Base-by-base conservation (phyloP, 2,797 vertebrate genomes). In the Hoplostethus mediterraneus region DNA sequence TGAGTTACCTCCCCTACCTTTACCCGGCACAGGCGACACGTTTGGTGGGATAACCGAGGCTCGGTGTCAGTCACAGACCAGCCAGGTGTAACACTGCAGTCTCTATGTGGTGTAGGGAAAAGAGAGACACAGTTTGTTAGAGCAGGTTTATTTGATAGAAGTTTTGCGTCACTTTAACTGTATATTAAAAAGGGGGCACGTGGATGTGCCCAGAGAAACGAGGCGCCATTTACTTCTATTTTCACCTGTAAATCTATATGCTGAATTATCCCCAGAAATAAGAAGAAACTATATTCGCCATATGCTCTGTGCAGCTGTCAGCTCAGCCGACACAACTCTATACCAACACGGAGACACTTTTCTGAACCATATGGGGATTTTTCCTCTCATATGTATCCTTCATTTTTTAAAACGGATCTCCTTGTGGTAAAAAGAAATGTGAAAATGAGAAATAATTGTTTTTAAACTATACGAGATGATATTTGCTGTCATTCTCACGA, bases 181-280 rank as follows among this genome's bases (percentile, higher is more conserved):
- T 3, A 1, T 3, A 8, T 12, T 62, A 5, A 45, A 5, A 49
- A 59, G 52, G 72, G 44, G 65, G 44, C 77, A 6, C 1, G 21
- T 55, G 67, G 54, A 76, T 33, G 5, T 33, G 33, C 33, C 67
- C 49, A 45, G 64, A 47, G 67, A 40, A 2, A 53, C 63, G 16
- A 30, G 14, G 10, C 38, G 31, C 60, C n/a, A 38, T 10, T 5
- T 33, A 6, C 33, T 33, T 33, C 4, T 33, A 33, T 65, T 17
- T 33, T 28, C 48, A 75, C 52, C 30, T 56, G 13, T 5, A 59
- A 38, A 33, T 54, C 52, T 51, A 42, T 42, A 33, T 33, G 6
- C 33, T 33, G 33, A 56, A 55, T 60, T 31, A 33, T 33, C 33
- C 33, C 33, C 33, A 33, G 4, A 21, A 21, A 21, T 21, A 21